Conservation (phyloP, 2,113 vertebrate genomes). For the Abramis brama region DNA sequence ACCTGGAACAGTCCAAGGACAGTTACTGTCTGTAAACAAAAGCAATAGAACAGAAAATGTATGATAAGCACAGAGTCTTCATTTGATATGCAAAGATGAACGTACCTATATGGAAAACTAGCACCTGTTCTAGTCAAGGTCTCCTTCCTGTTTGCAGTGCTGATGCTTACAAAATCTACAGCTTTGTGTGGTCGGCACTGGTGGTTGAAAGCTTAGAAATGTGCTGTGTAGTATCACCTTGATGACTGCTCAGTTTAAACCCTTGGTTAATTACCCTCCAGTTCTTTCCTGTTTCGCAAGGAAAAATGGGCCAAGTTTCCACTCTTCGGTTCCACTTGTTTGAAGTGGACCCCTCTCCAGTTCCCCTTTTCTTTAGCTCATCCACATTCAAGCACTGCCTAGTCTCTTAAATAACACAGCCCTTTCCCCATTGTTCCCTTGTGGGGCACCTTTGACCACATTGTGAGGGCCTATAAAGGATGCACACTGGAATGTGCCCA, state of each 20-base stretch:
- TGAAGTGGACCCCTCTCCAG: not conserved
- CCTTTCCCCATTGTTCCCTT: constrained; percentile 14
- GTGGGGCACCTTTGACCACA: constrained; percentile 51
- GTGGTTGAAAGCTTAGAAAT: constrained; percentile 20
- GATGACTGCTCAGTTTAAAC: constrained; percentile 26
- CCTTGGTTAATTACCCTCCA: constrained; percentile 37
- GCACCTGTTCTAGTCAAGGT: constrained; percentile 9
- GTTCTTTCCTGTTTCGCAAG: constrained; percentile 29
- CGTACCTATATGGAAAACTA: not conserved
- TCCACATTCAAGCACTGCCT: constrained; percentile 3
- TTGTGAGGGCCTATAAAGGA: constrained; percentile 39
- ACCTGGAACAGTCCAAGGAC: constrained; percentile 68
- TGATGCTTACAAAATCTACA: constrained; percentile 14
- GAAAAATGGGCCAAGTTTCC: constrained; percentile 25
- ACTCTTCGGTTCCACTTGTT: constrained; percentile 28
- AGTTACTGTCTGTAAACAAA: constrained; percentile 48
- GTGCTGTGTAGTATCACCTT: constrained; percentile 34
- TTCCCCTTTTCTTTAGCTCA: not conserved
- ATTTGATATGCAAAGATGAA: not conserved
- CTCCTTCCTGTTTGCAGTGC: constrained; percentile 29
- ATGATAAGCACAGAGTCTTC: not conserved
- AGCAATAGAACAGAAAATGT: constrained; percentile 5
- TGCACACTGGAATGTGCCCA: constrained; percentile 56
- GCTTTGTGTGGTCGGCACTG: constrained; percentile 6
- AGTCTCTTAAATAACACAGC: constrained; percentile 34